A percentile compares a stretch with the other conserved stretches of the same genome.
Conservation (phyloP, 2,113 vertebrate genomes). For the Lonchura striata region DNA sequence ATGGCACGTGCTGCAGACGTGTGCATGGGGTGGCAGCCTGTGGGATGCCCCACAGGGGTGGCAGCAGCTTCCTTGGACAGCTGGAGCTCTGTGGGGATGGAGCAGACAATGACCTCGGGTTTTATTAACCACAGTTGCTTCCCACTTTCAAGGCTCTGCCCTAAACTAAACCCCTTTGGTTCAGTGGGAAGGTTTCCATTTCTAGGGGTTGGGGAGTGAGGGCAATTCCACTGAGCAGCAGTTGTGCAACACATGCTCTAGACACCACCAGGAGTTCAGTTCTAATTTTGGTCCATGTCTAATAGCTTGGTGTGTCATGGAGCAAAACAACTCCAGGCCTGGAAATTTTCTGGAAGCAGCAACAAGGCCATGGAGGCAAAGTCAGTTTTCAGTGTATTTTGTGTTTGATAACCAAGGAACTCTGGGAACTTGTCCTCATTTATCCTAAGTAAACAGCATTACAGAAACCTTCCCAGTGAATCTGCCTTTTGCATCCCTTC, state of each 20-base stretch:
- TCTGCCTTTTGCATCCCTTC: neutral
- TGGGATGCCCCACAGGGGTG: slow-evolving; percentile 34
- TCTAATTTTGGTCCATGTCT: neutral
- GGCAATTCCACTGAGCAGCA: neutral
- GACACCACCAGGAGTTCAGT: neutral
- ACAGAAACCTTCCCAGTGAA: neutral
- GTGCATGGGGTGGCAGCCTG: neutral
- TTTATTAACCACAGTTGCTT: neutral
- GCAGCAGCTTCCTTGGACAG: slow-evolving; percentile 14
- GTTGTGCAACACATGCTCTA: neutral
- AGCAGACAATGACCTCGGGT: neutral
- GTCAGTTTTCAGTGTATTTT: neutral
- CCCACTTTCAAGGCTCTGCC: neutral
- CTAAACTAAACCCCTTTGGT: neutral
- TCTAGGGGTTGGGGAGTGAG: neutral
- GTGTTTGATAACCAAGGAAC: neutral
- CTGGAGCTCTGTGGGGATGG: neutral
- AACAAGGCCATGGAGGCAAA: neutral
- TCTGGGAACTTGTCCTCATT: neutral
- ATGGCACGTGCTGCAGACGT: neutral
- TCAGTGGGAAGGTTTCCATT: neutral
- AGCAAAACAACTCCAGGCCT: neutral
- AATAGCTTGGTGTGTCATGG: neutral
- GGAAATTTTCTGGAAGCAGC: neutral
- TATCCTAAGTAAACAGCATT: neutral